Conservation (phyloP, 2,888 invertebrate genomes). For the Eupithecia dodoneata region DNA sequence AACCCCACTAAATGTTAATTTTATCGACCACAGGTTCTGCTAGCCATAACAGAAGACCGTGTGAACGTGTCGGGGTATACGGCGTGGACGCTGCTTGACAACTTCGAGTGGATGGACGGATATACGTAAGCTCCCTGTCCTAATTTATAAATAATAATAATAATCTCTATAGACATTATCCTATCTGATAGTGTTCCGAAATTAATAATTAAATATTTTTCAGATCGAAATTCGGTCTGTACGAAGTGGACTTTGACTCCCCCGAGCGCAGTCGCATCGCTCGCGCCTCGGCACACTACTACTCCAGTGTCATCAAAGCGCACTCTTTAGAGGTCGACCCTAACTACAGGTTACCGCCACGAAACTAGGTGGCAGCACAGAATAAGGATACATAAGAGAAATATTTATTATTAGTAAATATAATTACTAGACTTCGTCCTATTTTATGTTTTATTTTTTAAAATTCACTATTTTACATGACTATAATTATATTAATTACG, state of each 20-base stretch:
- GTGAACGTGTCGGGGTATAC: slow-evolving; percentile 86
- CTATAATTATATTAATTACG: background rate
- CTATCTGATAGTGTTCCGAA: no score
- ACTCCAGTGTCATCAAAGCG: slow-evolving; percentile 45
- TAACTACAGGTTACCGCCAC: slow-evolving; percentile 1
- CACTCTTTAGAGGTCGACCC: slow-evolving; percentile 40
- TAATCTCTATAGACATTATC: no score
- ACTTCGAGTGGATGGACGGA: slow-evolving; percentile 87
- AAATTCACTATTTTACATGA: no score
- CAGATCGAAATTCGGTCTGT: slow-evolving; percentile 83
- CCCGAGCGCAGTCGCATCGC: slow-evolving; percentile 43
- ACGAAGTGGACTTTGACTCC: slow-evolving; percentile 53
- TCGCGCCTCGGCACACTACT: slow-evolving; percentile 38
- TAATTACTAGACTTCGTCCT: no score
- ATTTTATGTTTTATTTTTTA: no score
- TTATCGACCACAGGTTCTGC: slow-evolving; percentile 31
- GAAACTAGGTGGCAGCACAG: background rate
- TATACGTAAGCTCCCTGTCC: slow-evolving; percentile 31
- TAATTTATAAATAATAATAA: no score
- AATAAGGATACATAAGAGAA: background rate
- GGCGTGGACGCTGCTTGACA: slow-evolving; percentile 90
- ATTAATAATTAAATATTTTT: background rate
- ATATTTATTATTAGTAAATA: background rate
- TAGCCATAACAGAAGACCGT: slow-evolving; percentile 70
- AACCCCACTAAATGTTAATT: background rate